Percentiles rank a stretch among this genome's conserved stretches.
Evolutionary conservation across 2,113 vertebrate genomes (phyloP).

Genomic region (Phyllopteryx taeniolatus): DNA sequence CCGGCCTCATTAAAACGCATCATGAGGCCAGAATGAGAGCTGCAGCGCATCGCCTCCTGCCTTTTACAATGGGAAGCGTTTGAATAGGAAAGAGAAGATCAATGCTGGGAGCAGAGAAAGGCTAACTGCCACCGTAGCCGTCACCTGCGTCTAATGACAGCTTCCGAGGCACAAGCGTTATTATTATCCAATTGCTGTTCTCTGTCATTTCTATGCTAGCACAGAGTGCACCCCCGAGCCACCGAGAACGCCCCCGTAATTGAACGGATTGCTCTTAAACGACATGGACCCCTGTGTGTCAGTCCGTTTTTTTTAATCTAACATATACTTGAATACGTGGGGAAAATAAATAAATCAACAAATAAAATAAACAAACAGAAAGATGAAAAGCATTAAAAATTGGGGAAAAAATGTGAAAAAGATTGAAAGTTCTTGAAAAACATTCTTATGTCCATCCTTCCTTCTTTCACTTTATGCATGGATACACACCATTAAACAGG

Average conservation of each 20-base stretch:
- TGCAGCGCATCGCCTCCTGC: slow-evolving; percentile 17
- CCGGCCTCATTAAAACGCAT: slow-evolving; percentile 67
- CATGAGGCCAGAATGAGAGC: slow-evolving; percentile 44
- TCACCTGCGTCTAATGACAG: slow-evolving; percentile 58
- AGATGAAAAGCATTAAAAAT: no score
- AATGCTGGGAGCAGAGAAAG: slow-evolving; percentile 21
- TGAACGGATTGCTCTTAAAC: slow-evolving; percentile 58
- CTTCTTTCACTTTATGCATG: no score
- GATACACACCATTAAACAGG: no score
- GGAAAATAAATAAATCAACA: no score
- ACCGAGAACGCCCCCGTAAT: slow-evolving; percentile 36
- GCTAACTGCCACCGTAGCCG: slow-evolving; percentile 16
- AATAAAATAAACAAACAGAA: no score
- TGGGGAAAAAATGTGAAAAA: no score
- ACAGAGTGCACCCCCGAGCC: slow-evolving; percentile 32
- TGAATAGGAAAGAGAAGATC: slow-evolving; percentile 1
- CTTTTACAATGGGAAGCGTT: background rate
- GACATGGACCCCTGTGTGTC: slow-evolving; percentile 68
- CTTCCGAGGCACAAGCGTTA: slow-evolving; percentile 57
- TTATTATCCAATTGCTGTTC: slow-evolving; percentile 70
- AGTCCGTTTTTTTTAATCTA: no score
- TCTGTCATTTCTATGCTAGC: slow-evolving; percentile 67
- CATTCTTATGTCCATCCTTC: no score
- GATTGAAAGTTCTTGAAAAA: no score
- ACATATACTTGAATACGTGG: no score